phyloP scores from a whole-genome alignment of 2,113 vertebrate species.

The Platycercus adscitus region DNA sequence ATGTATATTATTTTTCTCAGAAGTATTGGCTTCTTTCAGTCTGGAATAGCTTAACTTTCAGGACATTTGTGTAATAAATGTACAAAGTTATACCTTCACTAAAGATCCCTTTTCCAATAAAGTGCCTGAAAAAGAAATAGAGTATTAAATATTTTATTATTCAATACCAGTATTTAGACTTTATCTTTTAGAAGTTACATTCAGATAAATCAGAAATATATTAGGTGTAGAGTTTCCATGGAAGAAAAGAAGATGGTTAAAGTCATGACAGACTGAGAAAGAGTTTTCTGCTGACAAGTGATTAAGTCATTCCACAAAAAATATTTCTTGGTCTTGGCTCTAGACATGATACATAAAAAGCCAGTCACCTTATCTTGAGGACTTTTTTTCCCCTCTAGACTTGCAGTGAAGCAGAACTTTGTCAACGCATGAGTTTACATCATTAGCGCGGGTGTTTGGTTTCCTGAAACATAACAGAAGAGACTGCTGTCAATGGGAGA shows the following conservation, averaged over 20 bases:
- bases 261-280: neutral
- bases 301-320: slow-evolving; percentile 39
- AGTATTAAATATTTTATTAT: neutral
- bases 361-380: neutral
- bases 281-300: slow-evolving; percentile 60
- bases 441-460: slow-evolving; percentile 51
- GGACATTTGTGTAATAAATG: neutral
- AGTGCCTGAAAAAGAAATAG: neutral
- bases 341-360: slow-evolving; percentile 22
- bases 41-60: neutral
- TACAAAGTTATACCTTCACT: neutral
- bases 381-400: neutral
- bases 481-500: neutral
- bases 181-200: neutral
- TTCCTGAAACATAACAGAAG: slow-evolving; percentile 54
- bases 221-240: neutral
- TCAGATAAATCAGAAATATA: neutral
- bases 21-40: neutral
- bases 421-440: slow-evolving; percentile 11
- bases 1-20: neutral
- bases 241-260: neutral
- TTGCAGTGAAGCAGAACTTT: slow-evolving; percentile 51
- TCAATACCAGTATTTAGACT: neutral
- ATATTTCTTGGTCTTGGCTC: slow-evolving; percentile 10
- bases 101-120: neutral